A percentile compares a stretch with the other conserved stretches of the same genome.
Evolutionary conservation across 2,888 invertebrate species (phyloP).

Genomic region (Pilophorus perplexus): DNA sequence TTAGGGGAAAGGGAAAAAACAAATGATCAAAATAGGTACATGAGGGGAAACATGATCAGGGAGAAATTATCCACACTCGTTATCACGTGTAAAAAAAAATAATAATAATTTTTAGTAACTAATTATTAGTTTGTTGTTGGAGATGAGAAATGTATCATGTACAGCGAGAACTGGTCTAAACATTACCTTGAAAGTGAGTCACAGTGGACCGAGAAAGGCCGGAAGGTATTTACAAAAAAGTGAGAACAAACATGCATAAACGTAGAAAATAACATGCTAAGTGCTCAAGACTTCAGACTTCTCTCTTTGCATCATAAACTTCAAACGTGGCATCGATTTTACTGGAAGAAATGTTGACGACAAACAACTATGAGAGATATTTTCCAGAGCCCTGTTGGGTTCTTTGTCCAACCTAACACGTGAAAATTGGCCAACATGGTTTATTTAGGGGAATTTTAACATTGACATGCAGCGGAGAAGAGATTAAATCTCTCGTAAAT

Average conservation of each 20-base stretch:
- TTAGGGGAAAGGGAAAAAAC: background rate
- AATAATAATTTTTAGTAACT: no score
- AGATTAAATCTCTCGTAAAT: no score
- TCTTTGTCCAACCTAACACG: no score
- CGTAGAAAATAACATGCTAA: conserved; percentile 16
- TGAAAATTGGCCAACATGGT: no score
- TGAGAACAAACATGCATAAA: conserved; percentile 19
- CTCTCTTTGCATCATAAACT: conserved; percentile 6
- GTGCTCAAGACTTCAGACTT: conserved; percentile 20
- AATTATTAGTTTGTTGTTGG: background rate
- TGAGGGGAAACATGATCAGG: background rate
- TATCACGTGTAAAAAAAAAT: no score
- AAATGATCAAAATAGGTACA: background rate
- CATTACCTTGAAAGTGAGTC: conserved; percentile 24
- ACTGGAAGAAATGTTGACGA: no score
- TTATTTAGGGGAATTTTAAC: no score
- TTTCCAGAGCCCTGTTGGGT: no score
- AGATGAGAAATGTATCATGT: background rate
- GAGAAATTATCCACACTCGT: no score
- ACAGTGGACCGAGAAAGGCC: background rate
- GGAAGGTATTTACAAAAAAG: background rate
- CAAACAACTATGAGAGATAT: no score
- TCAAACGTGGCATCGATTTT: background rate
- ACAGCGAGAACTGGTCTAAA: conserved; percentile 28
- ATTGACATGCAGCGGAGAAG: no score